A percentile compares a stretch with the other conserved stretches of the same genome.
phyloP scores from a whole-genome alignment of 2,113 vertebrate genomes.

The Scomber japonicus region DNA sequence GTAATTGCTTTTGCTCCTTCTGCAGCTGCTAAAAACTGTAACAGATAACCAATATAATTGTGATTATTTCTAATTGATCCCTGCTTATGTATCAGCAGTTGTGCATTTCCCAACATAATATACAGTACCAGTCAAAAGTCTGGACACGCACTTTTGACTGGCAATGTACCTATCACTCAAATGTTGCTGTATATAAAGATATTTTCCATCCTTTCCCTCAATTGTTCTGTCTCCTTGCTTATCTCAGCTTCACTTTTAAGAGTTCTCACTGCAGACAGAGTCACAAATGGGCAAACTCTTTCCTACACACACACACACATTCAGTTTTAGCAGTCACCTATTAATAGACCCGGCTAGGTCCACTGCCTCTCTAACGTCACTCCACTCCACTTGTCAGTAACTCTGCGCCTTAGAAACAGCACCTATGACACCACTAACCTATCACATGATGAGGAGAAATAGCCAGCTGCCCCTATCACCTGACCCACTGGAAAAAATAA shows the following conservation, averaged over 20 bases:
- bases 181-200: not conserved
- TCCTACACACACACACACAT: conserved; percentile 16
- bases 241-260: conserved; percentile 20
- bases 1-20: not conserved
- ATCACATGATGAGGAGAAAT: conserved; percentile 61
- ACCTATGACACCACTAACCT: conserved; percentile 35
- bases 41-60: not conserved
- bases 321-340: conserved; percentile 36
- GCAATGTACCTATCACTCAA: too few species aligned
- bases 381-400: conserved; percentile 43
- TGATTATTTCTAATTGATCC: not conserved
- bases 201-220: not conserved
- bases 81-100: not conserved
- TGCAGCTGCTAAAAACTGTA: not conserved
- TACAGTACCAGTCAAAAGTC: not conserved
- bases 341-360: conserved; percentile 40
- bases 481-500: conserved; percentile 63
- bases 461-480: conserved; percentile 45
- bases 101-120: not conserved
- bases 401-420: conserved; percentile 55
- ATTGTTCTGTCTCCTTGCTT: not conserved
- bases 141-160: too few species aligned
- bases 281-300: conserved; percentile 4
- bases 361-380: conserved; percentile 50
- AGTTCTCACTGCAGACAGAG: not conserved